Evolutionary conservation across 2,113 vertebrate species (phyloP).

Genomic region (Synodontis membranacea): DNA sequence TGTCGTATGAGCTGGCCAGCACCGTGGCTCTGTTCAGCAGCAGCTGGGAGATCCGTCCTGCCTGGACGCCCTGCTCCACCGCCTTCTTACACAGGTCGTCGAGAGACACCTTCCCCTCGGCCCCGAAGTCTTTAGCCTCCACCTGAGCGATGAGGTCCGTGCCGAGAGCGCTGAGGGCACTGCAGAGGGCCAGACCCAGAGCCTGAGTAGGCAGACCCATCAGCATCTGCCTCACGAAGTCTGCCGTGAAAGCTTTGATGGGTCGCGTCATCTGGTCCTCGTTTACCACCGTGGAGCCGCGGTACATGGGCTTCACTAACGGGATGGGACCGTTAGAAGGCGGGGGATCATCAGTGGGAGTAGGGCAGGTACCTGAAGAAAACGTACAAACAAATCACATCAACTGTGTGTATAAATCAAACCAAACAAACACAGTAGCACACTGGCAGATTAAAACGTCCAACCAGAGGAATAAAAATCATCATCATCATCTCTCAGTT

Average conservation of each 20-base stretch:
- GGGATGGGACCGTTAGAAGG: constrained; percentile 86
- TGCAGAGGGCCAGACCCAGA: constrained; percentile 89
- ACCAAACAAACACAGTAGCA: background rate
- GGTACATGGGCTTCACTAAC: constrained; percentile 84
- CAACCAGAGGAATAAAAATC: background rate
- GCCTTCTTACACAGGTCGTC: constrained; percentile 96
- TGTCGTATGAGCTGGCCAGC: constrained; percentile 91
- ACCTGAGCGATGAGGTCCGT: constrained; percentile 92
- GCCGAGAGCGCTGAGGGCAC: constrained; percentile 88
- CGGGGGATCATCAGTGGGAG: constrained; percentile 77
- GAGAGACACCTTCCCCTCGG: constrained; percentile 92
- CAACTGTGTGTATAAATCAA: background rate
- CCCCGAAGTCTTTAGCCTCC: constrained; percentile 95
- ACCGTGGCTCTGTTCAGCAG: constrained; percentile 93
- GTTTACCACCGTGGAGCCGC: constrained; percentile 84
- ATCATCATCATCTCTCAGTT: background rate
- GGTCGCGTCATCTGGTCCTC: constrained; percentile 97
- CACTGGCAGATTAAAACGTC: background rate
- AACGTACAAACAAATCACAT: background rate
- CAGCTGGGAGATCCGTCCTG: constrained; percentile 84
- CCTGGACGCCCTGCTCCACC: constrained; percentile 88
- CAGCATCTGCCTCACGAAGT: constrained; percentile 93
- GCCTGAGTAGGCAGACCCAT: constrained; percentile 95
- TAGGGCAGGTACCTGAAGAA: constrained; percentile 61
- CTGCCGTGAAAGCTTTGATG: constrained; percentile 94